Evolutionary conservation across 1,140 invertebrate species (phyloP).

Genomic region (Thaumetopoea pityocampa): DNA sequence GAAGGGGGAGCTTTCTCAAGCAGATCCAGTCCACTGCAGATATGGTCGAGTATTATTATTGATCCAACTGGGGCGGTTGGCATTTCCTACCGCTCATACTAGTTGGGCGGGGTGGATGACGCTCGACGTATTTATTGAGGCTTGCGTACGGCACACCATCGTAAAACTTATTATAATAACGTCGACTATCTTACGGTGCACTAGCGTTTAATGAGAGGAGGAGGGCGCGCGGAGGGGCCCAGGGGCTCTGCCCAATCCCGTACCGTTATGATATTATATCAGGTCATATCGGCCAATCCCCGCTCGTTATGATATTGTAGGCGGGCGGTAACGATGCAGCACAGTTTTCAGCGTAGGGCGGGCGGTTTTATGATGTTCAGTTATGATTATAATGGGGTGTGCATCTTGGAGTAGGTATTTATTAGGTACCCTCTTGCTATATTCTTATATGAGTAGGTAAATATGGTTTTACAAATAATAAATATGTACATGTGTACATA

Average conservation of each 20-base stretch:
- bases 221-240: slow-evolving; percentile 32
- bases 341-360: slow-evolving; percentile 64
- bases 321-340: slow-evolving; percentile 49
- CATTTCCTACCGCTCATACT: slow-evolving; percentile 70
- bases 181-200: slow-evolving; percentile 52
- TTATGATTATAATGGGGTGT: slow-evolving; percentile 72
- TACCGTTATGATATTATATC: slow-evolving; percentile 76
- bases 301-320: slow-evolving; percentile 72
- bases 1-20: slow-evolving; percentile 68
- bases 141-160: slow-evolving; percentile 47
- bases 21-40: slow-evolving; percentile 73
- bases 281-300: slow-evolving; percentile 66
- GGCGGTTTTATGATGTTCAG: slow-evolving; percentile 68
- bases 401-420: slow-evolving; percentile 16
- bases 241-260: slow-evolving; percentile 57
- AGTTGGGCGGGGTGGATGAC: slow-evolving; percentile 39
- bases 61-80: slow-evolving; percentile 66
- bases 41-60: slow-evolving; percentile 75
- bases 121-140: slow-evolving; percentile 67
- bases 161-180: slow-evolving; percentile 67
- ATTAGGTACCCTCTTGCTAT: too few relatives aligned
- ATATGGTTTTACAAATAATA: too few relatives aligned
- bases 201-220: slow-evolving; percentile 64
- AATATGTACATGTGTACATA: too few relatives aligned
- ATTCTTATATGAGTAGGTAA: too few relatives aligned